phyloP scores from a whole-genome alignment of 2,113 vertebrate genomes.

The Irena cyanogastra region DNA sequence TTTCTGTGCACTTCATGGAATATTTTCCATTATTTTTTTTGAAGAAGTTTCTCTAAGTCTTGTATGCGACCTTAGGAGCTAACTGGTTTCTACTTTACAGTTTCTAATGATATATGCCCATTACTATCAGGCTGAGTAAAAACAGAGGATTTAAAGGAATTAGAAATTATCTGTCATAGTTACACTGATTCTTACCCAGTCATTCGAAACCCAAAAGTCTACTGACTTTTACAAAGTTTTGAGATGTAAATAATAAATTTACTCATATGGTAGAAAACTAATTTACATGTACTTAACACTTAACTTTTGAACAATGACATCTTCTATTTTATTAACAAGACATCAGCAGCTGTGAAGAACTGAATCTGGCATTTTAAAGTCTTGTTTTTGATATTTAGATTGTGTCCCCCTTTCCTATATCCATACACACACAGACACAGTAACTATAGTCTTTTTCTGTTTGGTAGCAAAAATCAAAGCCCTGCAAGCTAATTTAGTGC shows the following conservation, averaged over 20 bases:
- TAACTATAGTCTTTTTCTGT: background rate
- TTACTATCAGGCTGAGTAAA: background rate
- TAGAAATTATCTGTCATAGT: background rate
- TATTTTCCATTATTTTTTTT: background rate
- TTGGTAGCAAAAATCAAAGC: background rate
- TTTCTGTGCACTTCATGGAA: background rate
- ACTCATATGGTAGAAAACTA: background rate
- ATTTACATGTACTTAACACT: background rate
- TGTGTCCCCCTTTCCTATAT: background rate
- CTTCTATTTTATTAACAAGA: background rate
- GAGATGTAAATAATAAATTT: background rate
- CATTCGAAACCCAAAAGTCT: background rate
- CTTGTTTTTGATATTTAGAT: background rate
- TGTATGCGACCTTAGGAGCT: background rate
- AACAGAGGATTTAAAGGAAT: background rate
- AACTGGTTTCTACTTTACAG: background rate
- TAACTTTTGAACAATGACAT: background rate
- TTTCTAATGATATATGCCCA: background rate
- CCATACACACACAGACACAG: background rate
- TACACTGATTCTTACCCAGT: accelerated
- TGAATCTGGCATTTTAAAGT: background rate
- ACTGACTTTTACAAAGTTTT: background rate
- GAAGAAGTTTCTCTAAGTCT: background rate
- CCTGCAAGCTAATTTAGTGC: background rate
- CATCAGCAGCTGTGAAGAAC: background rate